Base-by-base conservation (phyloP, 2,113 vertebrate species). In the Cisticola juncidis region DNA sequence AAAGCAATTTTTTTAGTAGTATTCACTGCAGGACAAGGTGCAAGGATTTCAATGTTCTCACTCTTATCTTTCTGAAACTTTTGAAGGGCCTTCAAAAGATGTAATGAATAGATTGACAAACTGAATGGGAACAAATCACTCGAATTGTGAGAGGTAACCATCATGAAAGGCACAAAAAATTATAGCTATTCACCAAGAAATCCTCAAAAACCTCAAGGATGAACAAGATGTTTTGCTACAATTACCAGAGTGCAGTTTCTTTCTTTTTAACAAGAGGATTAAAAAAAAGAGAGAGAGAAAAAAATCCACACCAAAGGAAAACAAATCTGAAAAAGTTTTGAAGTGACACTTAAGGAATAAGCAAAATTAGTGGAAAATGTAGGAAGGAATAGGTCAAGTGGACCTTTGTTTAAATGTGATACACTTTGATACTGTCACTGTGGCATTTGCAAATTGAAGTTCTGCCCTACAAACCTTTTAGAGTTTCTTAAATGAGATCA, bases 301-400 rank as follows among this genome's bases (percentile, higher is more conserved):
- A 54, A 33, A 64, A 79, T 24, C 29, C 36, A 10, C 19, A 78
- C 16, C 12, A 48, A 65, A 20, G 26, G 24, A 57, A 79, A 94
- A 51, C 5, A 78, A 81, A 66, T 15, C 16, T 65, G 50, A 65
- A 54, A 51, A 83, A 61, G 40, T 44, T 70, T 44, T 18, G 51
- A 50, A 31, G 20, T 20, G 20, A 12, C 29, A 38, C 33, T 53
- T 42, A 66, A 70, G 42, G 40, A 81, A 61, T 2, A 33, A 6
- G 6, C 3, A 3, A 95, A 78, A 74, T 78, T 73, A 53, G 13
- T 45, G n/a, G 47, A 44, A 90, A 35, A 24, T 31, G 25, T 22
- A 45, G 50, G 26, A 66, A 88, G n/a, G n/a, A 96, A 90, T 70
- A 90, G 79, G 94, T 92, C 74, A 90, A 74, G 79, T 79, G 58